phyloP scores from a whole-genome alignment of 1,140 invertebrate genomes.

The Cyclargus thomasi region DNA sequence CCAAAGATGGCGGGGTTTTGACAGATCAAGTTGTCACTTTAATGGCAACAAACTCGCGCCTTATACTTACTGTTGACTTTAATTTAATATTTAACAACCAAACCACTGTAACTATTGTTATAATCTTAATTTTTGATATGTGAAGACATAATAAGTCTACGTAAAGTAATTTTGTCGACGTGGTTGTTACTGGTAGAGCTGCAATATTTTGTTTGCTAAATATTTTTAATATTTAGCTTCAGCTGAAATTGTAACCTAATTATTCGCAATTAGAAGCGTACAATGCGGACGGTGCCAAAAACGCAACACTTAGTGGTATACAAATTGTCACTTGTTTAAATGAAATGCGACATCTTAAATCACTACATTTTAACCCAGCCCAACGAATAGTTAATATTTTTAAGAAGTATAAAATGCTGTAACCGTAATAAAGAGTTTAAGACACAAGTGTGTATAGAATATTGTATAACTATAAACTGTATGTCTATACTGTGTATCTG shows the following conservation, averaged over 20 bases:
- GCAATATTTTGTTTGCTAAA: background rate
- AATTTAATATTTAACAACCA: background rate
- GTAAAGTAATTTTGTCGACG: background rate
- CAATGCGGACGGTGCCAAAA: too few species aligned
- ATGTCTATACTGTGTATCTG: too few species aligned
- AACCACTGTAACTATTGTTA: background rate
- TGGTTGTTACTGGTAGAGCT: background rate
- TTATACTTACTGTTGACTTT: background rate
- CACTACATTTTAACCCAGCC: too few species aligned
- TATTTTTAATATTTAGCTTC: background rate
- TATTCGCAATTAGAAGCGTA: too few species aligned
- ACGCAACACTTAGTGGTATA: too few species aligned
- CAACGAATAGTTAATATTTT: too few species aligned
- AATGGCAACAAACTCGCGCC: background rate
- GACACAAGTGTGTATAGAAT: too few species aligned
- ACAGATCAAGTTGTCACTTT: conserved; percentile 8
- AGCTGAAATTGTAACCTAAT: background rate
- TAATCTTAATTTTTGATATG: background rate
- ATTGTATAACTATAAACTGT: too few species aligned
- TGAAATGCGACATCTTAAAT: too few species aligned
- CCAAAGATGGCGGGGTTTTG: conserved; percentile 6
- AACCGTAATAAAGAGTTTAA: too few species aligned
- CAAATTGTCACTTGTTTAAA: too few species aligned
- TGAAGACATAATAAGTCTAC: conserved; percentile 1
- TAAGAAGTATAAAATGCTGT: too few species aligned